Base-by-base conservation (phyloP, 2,113 vertebrate genomes). In the Apus apus region DNA sequence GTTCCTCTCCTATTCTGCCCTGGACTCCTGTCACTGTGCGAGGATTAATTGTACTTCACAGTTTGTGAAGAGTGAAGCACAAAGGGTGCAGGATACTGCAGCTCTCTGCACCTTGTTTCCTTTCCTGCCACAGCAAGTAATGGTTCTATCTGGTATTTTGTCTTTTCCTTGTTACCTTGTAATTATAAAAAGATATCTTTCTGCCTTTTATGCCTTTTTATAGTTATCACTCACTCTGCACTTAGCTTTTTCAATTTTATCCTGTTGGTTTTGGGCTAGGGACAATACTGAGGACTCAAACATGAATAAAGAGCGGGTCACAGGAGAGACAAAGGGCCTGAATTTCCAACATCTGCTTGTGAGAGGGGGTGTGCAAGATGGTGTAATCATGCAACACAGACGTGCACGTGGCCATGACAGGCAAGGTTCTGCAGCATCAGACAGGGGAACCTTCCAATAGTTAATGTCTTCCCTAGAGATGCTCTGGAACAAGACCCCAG, bases 401-500 rank as follows among this genome's bases (percentile, higher is more conserved):
- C 19, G 7, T 72, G 3, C 11, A 57, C 1, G 7, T 26, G 68
- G 11, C 45, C 15, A 25, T 60, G 48, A 48, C 36, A 80, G 26
- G 17, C 29, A 83, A 86, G 27, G 12, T 8, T 65, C 9, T 66
- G 50, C 4, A 62, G 15, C 29, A 18, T 46, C 29, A 65, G 23
- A 7, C 7, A 36, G 22, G 13, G 9, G 4, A 67, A 50, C 26
- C 19, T 9, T 60, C 26, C 5, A 0, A 0, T 46, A n/a, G 29
- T 66, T 58, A 62, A 21, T 50, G 5, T 84, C 10, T 87, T 77
- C 27, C 36, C 48, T 53, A 81, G 23, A 62, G 0, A 58, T 2
- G 2, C 6, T 57, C 43, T 38, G 12, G 8, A 60, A n/a, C 3
- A 34, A 82, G 15, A 1, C 3, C 3, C 2, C 7, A 46, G 19